Conservation (phyloP, 2,797 vertebrate genomes). For the Protonibea diacanthus region DNA sequence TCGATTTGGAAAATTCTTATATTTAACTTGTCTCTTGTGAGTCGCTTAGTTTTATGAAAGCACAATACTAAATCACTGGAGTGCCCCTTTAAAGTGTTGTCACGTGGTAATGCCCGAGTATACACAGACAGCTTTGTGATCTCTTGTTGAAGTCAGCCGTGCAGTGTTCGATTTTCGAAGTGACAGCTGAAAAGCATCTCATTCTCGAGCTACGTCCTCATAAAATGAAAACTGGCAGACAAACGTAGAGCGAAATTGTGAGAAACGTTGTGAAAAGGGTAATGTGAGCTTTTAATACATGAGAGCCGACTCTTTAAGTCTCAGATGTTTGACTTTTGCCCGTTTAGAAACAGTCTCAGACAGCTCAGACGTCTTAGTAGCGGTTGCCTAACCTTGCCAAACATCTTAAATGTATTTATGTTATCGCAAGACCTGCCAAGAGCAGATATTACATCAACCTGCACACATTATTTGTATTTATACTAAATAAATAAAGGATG, state of each 20-base stretch:
- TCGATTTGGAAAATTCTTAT: background rate
- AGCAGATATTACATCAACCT: constrained; percentile 1
- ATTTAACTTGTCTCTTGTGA: background rate
- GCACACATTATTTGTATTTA: background rate
- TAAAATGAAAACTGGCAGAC: background rate
- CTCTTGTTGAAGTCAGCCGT: too few species aligned
- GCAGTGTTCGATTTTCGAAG: background rate
- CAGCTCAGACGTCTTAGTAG: background rate
- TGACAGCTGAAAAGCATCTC: background rate
- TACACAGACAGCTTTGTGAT: too few species aligned
- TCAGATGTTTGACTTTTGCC: background rate
- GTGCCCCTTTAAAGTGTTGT: background rate
- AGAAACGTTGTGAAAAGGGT: background rate
- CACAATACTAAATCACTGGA: background rate
- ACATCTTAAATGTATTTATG: constrained; percentile 3
- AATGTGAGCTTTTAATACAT: background rate
- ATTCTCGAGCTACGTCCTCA: too few species aligned
- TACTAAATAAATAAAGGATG: background rate
- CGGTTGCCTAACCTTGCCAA: background rate
- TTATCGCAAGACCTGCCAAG: background rate
- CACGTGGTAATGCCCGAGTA: too few species aligned
- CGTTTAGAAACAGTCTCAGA: too few species aligned
- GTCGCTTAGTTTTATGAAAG: background rate
- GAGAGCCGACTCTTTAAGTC: background rate
- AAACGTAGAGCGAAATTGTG: background rate